Evolutionary conservation across 1,140 invertebrate genomes (phyloP).

Genomic region (Papilio dardanus): DNA sequence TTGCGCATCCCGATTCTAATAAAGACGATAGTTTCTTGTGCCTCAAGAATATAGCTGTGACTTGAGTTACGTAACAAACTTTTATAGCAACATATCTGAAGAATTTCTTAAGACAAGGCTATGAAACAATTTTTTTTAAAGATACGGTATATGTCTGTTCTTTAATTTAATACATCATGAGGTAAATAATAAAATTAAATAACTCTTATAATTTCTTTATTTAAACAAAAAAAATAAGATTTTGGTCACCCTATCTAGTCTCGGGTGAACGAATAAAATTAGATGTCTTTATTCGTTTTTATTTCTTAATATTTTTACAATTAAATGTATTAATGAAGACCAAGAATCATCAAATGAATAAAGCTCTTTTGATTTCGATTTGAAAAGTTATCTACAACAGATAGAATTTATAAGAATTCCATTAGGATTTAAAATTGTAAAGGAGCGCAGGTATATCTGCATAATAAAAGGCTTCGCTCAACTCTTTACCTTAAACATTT

Average conservation of each 20-base stretch:
- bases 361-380: no score
- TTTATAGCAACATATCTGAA: not conserved
- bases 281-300: no score
- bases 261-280: no score
- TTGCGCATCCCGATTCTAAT: constrained; percentile 44
- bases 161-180: not conserved
- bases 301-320: no score
- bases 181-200: no score
- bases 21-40: constrained; percentile 20
- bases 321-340: no score
- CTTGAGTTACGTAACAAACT: constrained; percentile 17
- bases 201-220: no score
- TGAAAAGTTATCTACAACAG: not conserved
- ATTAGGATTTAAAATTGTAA: constrained; percentile 6
- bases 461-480: constrained; percentile 28
- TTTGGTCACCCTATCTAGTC: no score
- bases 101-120: not conserved
- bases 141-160: not conserved
- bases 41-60: not conserved
- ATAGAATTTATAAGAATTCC: not conserved
- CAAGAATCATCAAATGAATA: no score
- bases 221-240: no score
- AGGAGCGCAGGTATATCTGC: not conserved
- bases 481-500: constrained; percentile 31
- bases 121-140: not conserved